Conservation (phyloP, 2,113 vertebrate genomes). For the Podocnemis expansa region DNA sequence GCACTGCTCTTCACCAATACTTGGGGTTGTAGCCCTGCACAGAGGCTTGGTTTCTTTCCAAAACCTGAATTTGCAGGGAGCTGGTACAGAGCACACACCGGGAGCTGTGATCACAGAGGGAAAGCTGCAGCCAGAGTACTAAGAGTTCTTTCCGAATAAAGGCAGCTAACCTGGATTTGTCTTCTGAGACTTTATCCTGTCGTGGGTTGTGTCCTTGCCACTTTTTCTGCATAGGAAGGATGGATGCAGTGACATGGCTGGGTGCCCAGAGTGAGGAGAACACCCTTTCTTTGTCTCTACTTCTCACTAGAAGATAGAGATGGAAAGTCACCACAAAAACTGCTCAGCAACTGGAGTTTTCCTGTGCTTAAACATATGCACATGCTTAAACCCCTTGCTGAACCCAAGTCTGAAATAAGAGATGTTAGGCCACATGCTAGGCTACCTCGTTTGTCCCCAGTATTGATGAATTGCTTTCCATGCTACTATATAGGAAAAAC, state of each 20-base stretch:
- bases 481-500: background rate
- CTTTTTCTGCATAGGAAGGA: background rate
- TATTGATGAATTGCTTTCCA: background rate
- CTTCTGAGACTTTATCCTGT: slow-evolving; percentile 24
- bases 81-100: background rate
- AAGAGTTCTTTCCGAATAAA: background rate
- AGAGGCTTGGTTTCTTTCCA: background rate
- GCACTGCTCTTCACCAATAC: background rate
- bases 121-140: slow-evolving; percentile 39
- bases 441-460: background rate
- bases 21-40: background rate
- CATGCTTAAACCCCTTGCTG: background rate
- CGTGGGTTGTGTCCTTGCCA: background rate
- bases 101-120: background rate
- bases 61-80: background rate
- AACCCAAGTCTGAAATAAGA: background rate
- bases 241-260: background rate
- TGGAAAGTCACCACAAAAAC: background rate
- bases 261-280: background rate
- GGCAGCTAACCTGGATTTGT: slow-evolving; percentile 45
- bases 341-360: background rate
- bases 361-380: background rate
- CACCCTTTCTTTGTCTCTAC: background rate
- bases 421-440: background rate
- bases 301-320: background rate